Conservation (phyloP, 2,797 vertebrate species). For the Liparis tanakae region DNA sequence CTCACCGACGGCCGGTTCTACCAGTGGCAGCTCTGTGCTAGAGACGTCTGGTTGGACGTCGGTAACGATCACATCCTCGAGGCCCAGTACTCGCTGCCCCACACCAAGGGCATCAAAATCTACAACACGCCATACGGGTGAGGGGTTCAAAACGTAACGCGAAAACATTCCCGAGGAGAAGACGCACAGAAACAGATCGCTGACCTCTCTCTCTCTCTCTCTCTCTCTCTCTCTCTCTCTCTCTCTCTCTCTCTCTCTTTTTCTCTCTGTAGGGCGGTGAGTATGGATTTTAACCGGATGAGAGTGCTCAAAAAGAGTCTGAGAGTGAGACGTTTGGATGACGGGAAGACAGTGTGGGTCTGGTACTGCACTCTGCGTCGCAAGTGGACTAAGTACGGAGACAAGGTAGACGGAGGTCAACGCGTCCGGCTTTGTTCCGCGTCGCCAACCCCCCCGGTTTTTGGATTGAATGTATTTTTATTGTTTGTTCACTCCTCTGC, state of each 20-base stretch:
- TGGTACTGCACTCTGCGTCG: conserved; percentile 72
- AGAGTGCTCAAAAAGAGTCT: conserved; percentile 65
- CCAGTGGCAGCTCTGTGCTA: conserved; percentile 77
- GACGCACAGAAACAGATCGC: background rate
- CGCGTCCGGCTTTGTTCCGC: background rate
- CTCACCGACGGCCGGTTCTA: conserved; percentile 54
- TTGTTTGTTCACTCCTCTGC: background rate
- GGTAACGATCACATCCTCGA: conserved; percentile 78
- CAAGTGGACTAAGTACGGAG: conserved; percentile 69
- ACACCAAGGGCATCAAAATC: conserved; percentile 73
- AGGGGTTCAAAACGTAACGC: background rate
- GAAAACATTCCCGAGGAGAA: background rate
- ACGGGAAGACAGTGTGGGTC: conserved; percentile 64
- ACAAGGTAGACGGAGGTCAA: conserved; percentile 57
- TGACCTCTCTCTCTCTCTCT: background rate
- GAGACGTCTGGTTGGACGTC: conserved; percentile 68
- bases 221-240: background rate
- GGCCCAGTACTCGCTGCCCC: conserved; percentile 77
- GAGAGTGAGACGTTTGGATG: conserved; percentile 75
- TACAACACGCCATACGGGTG: conserved; percentile 79
- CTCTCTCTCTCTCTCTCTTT: background rate
- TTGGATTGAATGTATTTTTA: background rate
- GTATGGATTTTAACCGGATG: conserved; percentile 74
- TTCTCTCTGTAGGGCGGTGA: conserved; percentile 59
- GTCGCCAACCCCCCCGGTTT: background rate